Conservation (phyloP, 2,888 invertebrate genomes). For the Acronicta alni region DNA sequence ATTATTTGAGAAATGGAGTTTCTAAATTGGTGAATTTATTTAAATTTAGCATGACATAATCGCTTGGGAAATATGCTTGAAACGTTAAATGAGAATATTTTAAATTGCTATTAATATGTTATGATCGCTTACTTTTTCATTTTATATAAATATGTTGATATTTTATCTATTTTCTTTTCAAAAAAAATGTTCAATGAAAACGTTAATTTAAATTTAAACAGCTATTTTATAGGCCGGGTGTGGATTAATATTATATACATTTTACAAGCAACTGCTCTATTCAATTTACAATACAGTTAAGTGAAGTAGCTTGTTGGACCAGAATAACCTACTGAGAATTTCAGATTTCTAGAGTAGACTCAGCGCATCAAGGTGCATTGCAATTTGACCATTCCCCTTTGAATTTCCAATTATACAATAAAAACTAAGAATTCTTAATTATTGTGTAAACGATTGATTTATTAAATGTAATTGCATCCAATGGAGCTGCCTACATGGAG, state of each 20-base stretch:
- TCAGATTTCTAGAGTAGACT: no score
- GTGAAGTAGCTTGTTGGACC: no score
- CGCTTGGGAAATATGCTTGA: not conserved
- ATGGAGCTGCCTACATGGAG: slow-evolving; percentile 59
- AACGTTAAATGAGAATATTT: not conserved
- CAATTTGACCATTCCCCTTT: no score
- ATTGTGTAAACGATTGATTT: slow-evolving; percentile 41
- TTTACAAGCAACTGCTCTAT: no score
- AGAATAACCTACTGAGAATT: no score
- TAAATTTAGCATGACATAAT: slow-evolving; percentile 15
- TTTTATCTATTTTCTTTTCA: no score
- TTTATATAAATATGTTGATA: not conserved
- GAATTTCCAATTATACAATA: not conserved
- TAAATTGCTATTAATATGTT: slow-evolving; percentile 6
- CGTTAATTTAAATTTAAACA: no score
- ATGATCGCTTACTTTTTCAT: not conserved
- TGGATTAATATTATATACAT: no score
- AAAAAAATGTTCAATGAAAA: no score
- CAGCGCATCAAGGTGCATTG: no score
- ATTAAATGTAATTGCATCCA: slow-evolving; percentile 48
- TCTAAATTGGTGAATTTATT: slow-evolving; percentile 19
- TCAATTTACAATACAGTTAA: no score
- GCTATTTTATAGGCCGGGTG: no score
- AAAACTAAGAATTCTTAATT: not conserved
- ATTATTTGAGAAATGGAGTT: slow-evolving; percentile 32